These are phyloP conservation scores for Tethya wilhelma DNA, from an alignment of 37 sponge, comb jelly and placozoan genomes.

Conservation along the genomic window DNA sequence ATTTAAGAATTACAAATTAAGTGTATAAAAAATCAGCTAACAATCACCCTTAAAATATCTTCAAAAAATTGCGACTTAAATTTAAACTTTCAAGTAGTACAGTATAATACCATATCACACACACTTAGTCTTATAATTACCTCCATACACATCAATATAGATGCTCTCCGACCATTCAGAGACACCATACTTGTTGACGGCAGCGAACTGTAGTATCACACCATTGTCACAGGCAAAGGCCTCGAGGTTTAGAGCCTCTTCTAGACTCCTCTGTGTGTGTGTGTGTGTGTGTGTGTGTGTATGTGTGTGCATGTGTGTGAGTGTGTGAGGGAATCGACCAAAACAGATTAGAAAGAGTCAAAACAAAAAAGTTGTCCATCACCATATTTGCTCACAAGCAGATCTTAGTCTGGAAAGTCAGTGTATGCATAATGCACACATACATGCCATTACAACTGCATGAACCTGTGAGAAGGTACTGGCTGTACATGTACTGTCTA, in stretches of 20 bases:
- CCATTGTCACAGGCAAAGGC: conserved; percentile 17
- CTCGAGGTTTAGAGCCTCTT: conserved; percentile 19
- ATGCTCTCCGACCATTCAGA: neutral
- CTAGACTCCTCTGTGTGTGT: conserved; percentile 19
- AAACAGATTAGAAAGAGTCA: neutral
- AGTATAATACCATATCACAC: neutral
- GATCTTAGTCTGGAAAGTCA: no score
- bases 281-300: neutral
- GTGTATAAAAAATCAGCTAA: no score
- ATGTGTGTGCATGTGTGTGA: neutral
- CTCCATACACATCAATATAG: conserved; percentile 19
- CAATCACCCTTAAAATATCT: no score
- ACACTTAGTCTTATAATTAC: neutral
- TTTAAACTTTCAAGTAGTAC: neutral
- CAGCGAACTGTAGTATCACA: conserved; percentile 6
- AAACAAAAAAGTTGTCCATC: neutral
- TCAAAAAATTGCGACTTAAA: no score
- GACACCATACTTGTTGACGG: conserved; percentile 36
- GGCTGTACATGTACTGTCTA: no score
- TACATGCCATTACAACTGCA: no score
- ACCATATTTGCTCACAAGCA: neutral
- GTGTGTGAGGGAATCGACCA: neutral
- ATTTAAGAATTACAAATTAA: no score
- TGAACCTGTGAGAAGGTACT: no score
- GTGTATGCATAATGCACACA: no score